phyloP scores from a whole-genome alignment of 2,113 vertebrate species.

The Cinclus cinclus region DNA sequence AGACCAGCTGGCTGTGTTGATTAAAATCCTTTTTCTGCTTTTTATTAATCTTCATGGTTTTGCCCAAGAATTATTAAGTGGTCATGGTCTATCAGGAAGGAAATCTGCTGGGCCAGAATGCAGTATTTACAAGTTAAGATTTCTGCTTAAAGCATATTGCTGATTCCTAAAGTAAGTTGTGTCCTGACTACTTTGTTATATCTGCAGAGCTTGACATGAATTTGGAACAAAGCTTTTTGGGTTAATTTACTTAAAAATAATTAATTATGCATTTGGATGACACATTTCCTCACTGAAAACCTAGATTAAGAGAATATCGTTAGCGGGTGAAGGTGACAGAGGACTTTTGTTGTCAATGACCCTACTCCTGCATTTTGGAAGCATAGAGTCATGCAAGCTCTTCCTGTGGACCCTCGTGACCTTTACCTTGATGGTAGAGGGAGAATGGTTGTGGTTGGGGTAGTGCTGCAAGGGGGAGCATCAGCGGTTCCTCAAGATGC shows the following conservation, averaged over 20 bases:
- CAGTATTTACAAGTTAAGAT: not conserved
- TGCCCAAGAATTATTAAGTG: conserved; percentile 32
- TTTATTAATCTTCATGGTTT: conserved; percentile 57
- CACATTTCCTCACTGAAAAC: not conserved
- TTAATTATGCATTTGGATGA: not conserved
- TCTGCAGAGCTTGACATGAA: not conserved
- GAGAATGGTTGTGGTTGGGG: not conserved
- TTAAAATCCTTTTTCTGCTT: conserved; percentile 46
- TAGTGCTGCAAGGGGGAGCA: not conserved
- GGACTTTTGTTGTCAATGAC: not conserved
- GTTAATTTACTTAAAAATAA: conserved; percentile 3
- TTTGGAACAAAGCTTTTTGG: not conserved
- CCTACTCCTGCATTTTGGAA: not conserved
- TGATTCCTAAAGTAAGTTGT: not conserved
- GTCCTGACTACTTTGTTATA: not conserved
- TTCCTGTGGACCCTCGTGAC: not conserved
- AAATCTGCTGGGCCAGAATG: conserved; percentile 17
- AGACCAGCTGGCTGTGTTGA: conserved; percentile 54
- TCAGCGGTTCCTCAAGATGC: not conserved
- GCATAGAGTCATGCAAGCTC: too few species aligned
- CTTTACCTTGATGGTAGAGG: not conserved
- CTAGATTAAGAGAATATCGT: not conserved
- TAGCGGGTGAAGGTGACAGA: not conserved
- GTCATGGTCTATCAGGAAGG: conserved; percentile 32
- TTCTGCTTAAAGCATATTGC: conserved; percentile 18